These are phyloP conservation scores for Agriopis leucophaearia DNA, from an alignment of 2,888 invertebrate genomes.

Conservation along the genomic window DNA sequence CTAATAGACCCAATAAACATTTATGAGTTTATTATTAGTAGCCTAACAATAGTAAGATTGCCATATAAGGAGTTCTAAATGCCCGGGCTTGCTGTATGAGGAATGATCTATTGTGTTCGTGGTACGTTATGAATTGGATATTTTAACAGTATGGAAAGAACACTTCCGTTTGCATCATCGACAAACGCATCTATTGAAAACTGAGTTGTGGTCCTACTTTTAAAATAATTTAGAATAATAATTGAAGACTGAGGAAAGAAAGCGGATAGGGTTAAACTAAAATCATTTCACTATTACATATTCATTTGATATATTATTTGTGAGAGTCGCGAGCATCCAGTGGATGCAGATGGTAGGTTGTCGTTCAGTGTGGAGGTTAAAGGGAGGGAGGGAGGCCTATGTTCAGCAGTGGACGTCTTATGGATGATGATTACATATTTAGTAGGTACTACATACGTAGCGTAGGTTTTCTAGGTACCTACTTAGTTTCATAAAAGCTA, in stretches of 20 bases:
- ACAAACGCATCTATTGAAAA: neutral
- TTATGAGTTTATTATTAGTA: slow-evolving; percentile 28
- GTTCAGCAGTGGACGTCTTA: no score
- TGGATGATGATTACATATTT: no score
- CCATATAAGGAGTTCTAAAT: slow-evolving; percentile 21
- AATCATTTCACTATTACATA: no score
- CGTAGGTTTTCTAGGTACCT: no score
- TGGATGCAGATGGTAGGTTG: no score
- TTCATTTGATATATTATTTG: no score
- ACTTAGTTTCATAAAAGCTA: neutral
- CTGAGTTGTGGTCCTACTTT: neutral
- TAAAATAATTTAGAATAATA: neutral
- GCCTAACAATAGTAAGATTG: slow-evolving; percentile 23
- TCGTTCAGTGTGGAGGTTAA: no score
- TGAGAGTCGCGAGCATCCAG: no score
- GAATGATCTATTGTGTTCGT: slow-evolving; percentile 33
- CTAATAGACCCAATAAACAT: slow-evolving; percentile 28
- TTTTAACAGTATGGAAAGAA: slow-evolving; percentile 1
- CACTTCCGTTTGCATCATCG: slow-evolving; percentile 16
- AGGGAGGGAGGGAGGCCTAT: no score
- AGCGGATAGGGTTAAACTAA: no score
- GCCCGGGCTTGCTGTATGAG: slow-evolving; percentile 3
- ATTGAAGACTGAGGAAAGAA: no score
- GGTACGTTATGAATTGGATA: neutral
- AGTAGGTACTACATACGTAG: no score